Base-by-base conservation (phyloP, 2,113 vertebrate genomes). In the Oryzias melastigma region DNA sequence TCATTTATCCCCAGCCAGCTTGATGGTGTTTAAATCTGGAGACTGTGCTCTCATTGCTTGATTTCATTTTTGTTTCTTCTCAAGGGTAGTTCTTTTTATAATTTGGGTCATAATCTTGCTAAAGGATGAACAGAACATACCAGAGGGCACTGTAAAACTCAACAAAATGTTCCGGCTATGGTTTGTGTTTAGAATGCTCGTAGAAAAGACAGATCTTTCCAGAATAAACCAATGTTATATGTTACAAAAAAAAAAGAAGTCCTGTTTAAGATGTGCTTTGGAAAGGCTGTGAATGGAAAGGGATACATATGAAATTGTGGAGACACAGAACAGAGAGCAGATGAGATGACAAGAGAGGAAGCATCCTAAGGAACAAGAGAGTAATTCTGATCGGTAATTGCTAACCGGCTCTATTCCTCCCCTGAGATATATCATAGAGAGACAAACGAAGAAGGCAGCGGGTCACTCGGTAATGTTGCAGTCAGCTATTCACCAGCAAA, bases 321-420 rank as follows among this genome's bases (percentile, higher is more conserved):
- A 56, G 52, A 68, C 68, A 63, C 45, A 44, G 58, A 58, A 45
- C 50, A n/a, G 3, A 50, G 55, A 55, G 69, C 62, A 46, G 29
- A 49, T 22, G 12, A 24, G 67, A 79, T 64, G 60, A 81, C 74
- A 56, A 67, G 55, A 6, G 35, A 57, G 24, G 68, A 68, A 46
- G 62, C 3, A 25, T 76, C 70, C 67, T 73, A 15, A 20, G 48
- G 54, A 57, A 66, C 18, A 14, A 25, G 20, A 64, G 45, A 60
- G 71, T 78, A 85, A 80, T 85, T 71, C 67, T 72, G 69, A 46
- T 52, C 66, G 73, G 77, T 87, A 85, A 86, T 83, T 86, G 75
- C 80, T 57, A 77, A 80, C 69, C 49, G 65, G 72, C 73, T 64
- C 67, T 62, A 52, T 49, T 60, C 58, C 50, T 73, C 80, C 67